Evolutionary conservation across 2,888 invertebrate species (phyloP), one percentile per base, ranked within the genome.

Genomic region (Monochamus alternatus): DNA sequence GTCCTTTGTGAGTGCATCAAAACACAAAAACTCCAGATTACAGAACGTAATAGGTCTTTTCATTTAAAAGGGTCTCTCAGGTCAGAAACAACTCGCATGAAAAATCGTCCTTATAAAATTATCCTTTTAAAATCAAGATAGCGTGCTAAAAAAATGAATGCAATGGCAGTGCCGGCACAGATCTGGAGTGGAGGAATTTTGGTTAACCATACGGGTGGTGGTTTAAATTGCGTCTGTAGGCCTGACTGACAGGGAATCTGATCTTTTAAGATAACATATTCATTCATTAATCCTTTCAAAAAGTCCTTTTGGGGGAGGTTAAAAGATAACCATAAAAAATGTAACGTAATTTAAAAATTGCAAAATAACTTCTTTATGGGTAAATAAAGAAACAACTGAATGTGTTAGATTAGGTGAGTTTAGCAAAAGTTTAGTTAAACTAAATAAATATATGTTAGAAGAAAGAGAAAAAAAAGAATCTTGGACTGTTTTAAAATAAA

Each of bases 201-300:
- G 62, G 70, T 62, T 52, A 62, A 62, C 62, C 63, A n/a, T 60
- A 22, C 12, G 58, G 22, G 55, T 60, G 44, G 30, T 62, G 44
- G 62, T 59, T 71, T 71, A 52, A 22, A 70, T 66, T 66, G 67
- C 47, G 69, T 74, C 76, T 74, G 78, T 79, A 52, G 76, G 67
- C 74, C 32, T 73, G 47, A 58, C 63, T 71, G 66, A 70, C 59
- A 65, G 73, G 74, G 81, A 83, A 84, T 81, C 80, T 80, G 83
- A 85, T 84, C 84, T 82, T 79, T 80, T 81, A 81, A 81, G 85
- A 85, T 85, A 84, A 83, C 83, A 78, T 52, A 55, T 68, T 78
- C 70, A 55, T 73, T 78, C 70, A 47, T 71, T 76, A 80, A 80
- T 80, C 80, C 75, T 74, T 78, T 80, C 72, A 75, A 73, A 78